These are phyloP conservation scores for Paguma larvata DNA, from an alignment of 2,797 vertebrate species.

Conservation along the genomic window DNA sequence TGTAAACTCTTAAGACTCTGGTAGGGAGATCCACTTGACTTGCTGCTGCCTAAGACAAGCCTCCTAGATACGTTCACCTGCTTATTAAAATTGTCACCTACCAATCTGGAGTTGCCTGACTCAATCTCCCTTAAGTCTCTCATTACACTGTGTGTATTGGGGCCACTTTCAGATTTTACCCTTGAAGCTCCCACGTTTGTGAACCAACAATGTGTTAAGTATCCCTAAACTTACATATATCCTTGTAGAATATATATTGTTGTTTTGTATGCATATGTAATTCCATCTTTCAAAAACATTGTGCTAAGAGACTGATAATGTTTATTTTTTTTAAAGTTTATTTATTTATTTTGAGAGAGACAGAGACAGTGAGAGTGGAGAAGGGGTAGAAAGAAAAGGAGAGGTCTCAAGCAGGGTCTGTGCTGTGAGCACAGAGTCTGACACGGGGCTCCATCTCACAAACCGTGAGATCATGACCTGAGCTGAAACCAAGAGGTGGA, in stretches of 20 bases:
- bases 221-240: not conserved
- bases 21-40: not conserved
- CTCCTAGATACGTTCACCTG: not conserved
- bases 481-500: too few species aligned
- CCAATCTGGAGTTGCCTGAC: not conserved
- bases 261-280: not conserved
- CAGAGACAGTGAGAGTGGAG: too few species aligned
- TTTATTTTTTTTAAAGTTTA: not conserved
- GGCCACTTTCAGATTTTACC: not conserved
- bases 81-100: not conserved
- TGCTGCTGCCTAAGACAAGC: not conserved
- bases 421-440: too few species aligned
- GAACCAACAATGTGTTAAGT: not conserved
- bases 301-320: not conserved
- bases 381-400: too few species aligned
- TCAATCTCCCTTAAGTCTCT: not conserved
- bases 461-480: too few species aligned
- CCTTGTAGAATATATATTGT: not conserved
- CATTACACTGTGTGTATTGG: not conserved
- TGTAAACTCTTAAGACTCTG: not conserved
- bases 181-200: not conserved
- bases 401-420: too few species aligned
- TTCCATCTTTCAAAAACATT: slow-evolving; percentile 21
- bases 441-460: too few species aligned
- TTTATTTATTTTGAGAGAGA: too few species aligned